Percentiles rank a stretch among this genome's conserved stretches.
Conservation (phyloP, 2,113 vertebrate species). For the Prochilodus magdalenae region DNA sequence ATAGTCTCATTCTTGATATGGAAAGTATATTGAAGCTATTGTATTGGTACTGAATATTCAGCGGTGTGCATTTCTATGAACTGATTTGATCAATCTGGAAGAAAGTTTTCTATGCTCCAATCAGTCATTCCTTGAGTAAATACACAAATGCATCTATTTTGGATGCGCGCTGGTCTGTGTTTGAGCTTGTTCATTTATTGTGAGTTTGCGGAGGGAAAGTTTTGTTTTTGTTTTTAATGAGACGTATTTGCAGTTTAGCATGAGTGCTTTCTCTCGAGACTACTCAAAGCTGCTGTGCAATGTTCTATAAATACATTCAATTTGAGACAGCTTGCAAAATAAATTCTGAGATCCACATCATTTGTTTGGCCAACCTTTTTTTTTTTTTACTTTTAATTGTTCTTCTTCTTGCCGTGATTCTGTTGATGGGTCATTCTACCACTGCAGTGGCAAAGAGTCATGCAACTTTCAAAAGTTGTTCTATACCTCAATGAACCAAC, state of each 20-base stretch:
- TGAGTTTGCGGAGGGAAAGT: background rate
- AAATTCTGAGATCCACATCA: background rate
- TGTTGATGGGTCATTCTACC: background rate
- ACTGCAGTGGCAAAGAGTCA: too few species aligned
- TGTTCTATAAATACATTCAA: background rate
- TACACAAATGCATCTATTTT: background rate
- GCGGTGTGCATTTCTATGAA: background rate
- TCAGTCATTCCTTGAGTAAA: background rate
- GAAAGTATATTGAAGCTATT: background rate
- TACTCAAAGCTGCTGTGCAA: slow-evolving; percentile 5
- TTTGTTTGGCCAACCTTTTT: background rate
- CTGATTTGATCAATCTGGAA: background rate
- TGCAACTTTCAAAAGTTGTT: too few species aligned
- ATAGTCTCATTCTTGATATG: background rate
- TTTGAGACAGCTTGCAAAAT: background rate
- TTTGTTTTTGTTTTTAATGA: background rate
- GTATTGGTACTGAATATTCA: background rate
- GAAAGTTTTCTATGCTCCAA: background rate
- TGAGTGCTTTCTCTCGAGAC: background rate
- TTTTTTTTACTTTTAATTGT: background rate
- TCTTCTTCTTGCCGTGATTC: background rate
- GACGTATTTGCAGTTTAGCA: background rate
- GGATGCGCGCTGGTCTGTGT: background rate
- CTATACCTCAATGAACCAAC: too few species aligned
- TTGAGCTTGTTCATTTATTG: background rate